Percentiles rank a stretch among this genome's conserved stretches.
These are phyloP conservation scores for Sycophaga agraensis DNA, from an alignment of 1,140 invertebrate genomes.

Conservation along the genomic window DNA sequence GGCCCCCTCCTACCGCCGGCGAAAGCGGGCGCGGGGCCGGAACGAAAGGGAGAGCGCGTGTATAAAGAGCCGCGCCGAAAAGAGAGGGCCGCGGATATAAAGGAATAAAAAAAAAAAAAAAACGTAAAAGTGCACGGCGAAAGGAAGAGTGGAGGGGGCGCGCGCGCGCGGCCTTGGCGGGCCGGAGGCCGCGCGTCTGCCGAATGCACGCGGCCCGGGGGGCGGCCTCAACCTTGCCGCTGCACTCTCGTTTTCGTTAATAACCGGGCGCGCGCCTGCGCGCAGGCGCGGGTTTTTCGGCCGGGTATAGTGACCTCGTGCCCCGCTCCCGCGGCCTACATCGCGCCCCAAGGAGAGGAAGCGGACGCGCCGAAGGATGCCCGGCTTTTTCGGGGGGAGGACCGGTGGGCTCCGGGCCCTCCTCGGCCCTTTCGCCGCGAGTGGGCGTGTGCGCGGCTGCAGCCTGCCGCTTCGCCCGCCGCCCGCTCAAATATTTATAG, in stretches of 20 bases:
- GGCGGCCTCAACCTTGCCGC: conserved; percentile 20
- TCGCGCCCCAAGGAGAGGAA: too few relatives aligned
- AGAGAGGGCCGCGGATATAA: neutral
- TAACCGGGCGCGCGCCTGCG: neutral
- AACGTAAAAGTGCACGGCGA: too few relatives aligned
- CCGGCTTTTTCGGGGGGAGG: too few relatives aligned
- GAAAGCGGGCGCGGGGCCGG: neutral
- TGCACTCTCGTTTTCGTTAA: conserved; percentile 26
- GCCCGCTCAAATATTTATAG: too few relatives aligned
- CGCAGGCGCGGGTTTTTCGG: neutral
- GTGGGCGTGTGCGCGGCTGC: too few relatives aligned
- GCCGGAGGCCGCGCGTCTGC: neutral
- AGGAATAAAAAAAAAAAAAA: conserved; percentile 17
- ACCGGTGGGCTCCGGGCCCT: too few relatives aligned
- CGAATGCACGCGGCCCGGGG: conserved; percentile 4
- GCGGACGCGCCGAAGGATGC: too few relatives aligned
- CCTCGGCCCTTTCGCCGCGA: too few relatives aligned
- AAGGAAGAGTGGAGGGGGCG: conserved; percentile 17
- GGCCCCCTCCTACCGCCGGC: too few relatives aligned
- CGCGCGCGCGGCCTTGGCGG: neutral
- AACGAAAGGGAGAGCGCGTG: neutral
- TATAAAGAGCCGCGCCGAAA: neutral
- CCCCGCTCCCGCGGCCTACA: too few relatives aligned
- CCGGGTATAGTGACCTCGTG: neutral
- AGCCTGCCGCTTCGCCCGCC: too few relatives aligned